Evolutionary conservation across 2,113 vertebrate genomes (phyloP).

Genomic region (Saguinus imperator): DNA sequence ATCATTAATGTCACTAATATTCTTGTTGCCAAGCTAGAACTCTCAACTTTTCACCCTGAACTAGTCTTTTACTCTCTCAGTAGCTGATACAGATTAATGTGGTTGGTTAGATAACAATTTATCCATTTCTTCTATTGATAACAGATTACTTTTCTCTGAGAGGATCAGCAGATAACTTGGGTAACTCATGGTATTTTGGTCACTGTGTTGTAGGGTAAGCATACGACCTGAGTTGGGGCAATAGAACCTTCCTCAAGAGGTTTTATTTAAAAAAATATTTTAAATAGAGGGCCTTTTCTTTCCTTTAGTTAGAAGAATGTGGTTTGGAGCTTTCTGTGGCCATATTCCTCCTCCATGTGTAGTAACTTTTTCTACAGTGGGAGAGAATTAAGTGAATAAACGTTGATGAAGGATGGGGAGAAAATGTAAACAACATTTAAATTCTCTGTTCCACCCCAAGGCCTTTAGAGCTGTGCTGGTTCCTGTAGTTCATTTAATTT

Average conservation of each 20-base stretch:
- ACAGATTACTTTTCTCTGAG: neutral
- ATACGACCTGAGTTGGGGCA: neutral
- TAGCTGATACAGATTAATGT: neutral
- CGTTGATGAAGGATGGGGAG: neutral
- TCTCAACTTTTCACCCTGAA: neutral
- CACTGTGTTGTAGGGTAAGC: neutral
- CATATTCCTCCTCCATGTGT: neutral
- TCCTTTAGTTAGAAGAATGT: neutral
- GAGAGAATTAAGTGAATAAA: constrained; percentile 25
- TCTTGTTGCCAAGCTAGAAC: neutral
- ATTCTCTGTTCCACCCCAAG: neutral
- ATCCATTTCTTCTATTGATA: neutral
- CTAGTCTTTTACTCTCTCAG: neutral
- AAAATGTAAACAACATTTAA: neutral
- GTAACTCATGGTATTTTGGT: neutral
- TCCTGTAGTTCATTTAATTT: neutral
- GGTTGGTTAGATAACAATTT: neutral
- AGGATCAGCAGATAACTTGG: neutral
- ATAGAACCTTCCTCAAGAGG: neutral
- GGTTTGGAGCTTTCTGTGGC: neutral
- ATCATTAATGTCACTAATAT: neutral
- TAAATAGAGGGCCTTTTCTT: neutral
- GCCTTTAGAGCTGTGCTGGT: neutral
- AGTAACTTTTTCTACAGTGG: neutral
- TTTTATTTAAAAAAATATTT: neutral